Base-by-base conservation (phyloP, 2,888 invertebrate genomes). In the Drosophila prostipennis region DNA sequence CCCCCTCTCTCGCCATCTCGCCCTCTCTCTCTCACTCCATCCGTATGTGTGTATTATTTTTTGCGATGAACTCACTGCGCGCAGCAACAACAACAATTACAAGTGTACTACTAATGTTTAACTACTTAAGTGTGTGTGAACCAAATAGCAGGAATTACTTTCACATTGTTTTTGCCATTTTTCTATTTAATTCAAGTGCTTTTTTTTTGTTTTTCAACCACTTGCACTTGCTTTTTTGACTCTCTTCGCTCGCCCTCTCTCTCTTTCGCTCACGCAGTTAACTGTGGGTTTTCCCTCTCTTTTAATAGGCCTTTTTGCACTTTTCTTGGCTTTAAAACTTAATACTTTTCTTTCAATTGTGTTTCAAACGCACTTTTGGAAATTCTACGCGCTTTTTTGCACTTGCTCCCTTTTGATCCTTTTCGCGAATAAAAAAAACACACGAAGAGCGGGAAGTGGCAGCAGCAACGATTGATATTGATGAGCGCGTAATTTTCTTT, bases 11-110 rank as follows among this genome's bases (percentile, higher is more conserved):
- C 23, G 2, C 43, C 43, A 23, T 23, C 43, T 32, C 49, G 13
- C 34, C 40, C 34, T 23, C 7, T 34, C 60, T 37, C 42, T 51
- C 34, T 37, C 39, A 6, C 42, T 16, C 14, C n/a, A 1, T 40
- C 36, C 13, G 49, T 36, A 8, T 63, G 42, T 63, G 55, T 77
- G 80, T 83, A 79, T 79, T 89, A 89, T 89, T 89, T 88, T 89
- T 84, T 88, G 89, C 89, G 89, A 89, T 89, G 89, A 89, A 89
- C 89, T 89, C 89, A 89, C 88, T 79, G 77, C 58, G 81, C 77
- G 82, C 78, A 81, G 73, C 81, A 53, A 53, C 84, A 57, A 52
- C 54, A 58, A 58, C 83, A 70, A 68, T 57, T 65, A 48, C 59
- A 76, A 43, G 54, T 43, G 54, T 61, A 70, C 56, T 40, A 58